These are phyloP conservation scores for Chrysina gloriosa DNA, from an alignment of 2,888 invertebrate species.

Conservation along the genomic window DNA sequence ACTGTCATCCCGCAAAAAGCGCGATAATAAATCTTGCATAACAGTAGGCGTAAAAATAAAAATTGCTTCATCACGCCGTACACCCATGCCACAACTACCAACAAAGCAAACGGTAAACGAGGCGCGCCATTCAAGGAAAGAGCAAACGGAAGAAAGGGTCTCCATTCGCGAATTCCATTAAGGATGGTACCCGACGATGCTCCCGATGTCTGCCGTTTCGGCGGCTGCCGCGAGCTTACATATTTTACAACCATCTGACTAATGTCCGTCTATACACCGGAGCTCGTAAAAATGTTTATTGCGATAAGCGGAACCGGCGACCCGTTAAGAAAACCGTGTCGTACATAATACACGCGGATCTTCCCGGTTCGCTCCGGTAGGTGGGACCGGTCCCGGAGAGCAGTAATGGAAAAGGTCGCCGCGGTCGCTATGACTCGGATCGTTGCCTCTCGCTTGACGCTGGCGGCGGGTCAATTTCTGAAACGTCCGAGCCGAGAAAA, in stretches of 20 bases:
- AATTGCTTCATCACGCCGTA: constrained; percentile 20
- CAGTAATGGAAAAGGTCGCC: constrained; percentile 23
- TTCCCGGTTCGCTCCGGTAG: not conserved
- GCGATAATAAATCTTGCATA: constrained; percentile 33
- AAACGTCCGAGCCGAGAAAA: constrained; percentile 10
- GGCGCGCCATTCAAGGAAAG: not conserved
- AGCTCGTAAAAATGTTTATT: constrained; percentile 30
- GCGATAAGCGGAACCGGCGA: constrained; percentile 30
- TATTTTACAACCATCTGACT: constrained; percentile 17
- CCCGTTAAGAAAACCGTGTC: constrained; percentile 19
- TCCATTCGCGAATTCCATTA: constrained; percentile 25
- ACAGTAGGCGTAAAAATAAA: constrained; percentile 33
- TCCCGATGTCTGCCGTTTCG: not conserved
- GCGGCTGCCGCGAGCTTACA: constrained; percentile 3
- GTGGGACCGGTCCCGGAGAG: not conserved
- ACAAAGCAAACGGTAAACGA: too few species aligned
- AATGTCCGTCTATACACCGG: constrained; percentile 26
- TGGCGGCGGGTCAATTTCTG: not conserved
- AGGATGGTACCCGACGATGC: not conserved
- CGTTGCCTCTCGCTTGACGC: not conserved
- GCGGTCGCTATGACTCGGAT: not conserved
- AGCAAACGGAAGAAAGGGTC: not conserved
- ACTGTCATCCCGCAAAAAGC: constrained; percentile 18
- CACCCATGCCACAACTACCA: not conserved
- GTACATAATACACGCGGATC: constrained; percentile 16